Evolutionary conservation across 2,888 invertebrate genomes (phyloP).

Genomic region (Synergus japonicus): DNA sequence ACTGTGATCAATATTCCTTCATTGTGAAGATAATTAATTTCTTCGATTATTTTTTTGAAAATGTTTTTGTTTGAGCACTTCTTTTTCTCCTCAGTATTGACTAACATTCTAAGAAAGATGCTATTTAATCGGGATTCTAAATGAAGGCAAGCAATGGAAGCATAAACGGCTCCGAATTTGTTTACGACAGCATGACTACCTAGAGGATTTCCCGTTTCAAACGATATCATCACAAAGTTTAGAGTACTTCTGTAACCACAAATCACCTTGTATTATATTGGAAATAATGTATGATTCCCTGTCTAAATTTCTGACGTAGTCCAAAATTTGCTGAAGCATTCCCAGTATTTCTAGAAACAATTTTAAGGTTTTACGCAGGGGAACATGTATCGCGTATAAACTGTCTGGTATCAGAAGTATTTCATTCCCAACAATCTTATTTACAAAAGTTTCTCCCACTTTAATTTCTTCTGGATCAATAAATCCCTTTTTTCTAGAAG

Average conservation of each 20-base stretch:
- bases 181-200: slow-evolving; percentile 33
- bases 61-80: slow-evolving; percentile 31
- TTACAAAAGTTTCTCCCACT: slow-evolving; percentile 41
- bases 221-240: slow-evolving; percentile 3
- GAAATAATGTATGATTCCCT: slow-evolving; percentile 37
- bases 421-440: slow-evolving; percentile 29
- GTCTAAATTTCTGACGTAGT: slow-evolving; percentile 35
- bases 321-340: slow-evolving; percentile 41
- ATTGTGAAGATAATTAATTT: slow-evolving; percentile 38
- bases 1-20: slow-evolving; percentile 33
- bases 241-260: slow-evolving; percentile 32
- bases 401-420: slow-evolving; percentile 14
- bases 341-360: slow-evolving; percentile 46
- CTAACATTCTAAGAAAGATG: slow-evolving; percentile 32
- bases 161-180: slow-evolving; percentile 36
- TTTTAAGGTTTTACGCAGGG: slow-evolving; percentile 42
- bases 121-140: not conserved
- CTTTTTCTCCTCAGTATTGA: slow-evolving; percentile 17
- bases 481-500: slow-evolving; percentile 45
- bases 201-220: slow-evolving; percentile 35
- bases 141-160: slow-evolving; percentile 37
- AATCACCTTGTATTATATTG: slow-evolving; percentile 39
- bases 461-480: slow-evolving; percentile 42
- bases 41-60: slow-evolving; percentile 34
- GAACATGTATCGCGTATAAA: slow-evolving; percentile 36